Evolutionary conservation across 2,797 vertebrate species (phyloP).

Genomic region (Gymnoscopelus microlampas): DNA sequence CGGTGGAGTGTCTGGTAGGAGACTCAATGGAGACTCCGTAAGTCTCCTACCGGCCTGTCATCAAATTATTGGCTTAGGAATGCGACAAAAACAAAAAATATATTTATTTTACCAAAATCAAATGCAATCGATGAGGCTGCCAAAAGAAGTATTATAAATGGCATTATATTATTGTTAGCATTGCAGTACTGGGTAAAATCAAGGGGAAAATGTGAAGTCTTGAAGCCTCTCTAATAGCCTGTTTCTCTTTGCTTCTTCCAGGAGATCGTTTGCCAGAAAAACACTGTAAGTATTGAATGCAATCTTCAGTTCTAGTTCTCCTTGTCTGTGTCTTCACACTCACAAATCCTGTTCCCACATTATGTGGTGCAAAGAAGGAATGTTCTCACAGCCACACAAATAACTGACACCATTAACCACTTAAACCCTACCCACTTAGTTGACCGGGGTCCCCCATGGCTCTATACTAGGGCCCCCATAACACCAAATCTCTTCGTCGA

Average conservation of each 20-base stretch:
- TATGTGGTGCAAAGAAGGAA: constrained; percentile 44
- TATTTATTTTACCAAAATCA: too few species aligned
- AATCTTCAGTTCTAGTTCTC: background rate
- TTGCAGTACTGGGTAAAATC: constrained; percentile 1
- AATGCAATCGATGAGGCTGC: background rate
- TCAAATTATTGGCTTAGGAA: too few species aligned
- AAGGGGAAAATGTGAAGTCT: constrained; percentile 18
- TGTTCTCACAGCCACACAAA: too few species aligned
- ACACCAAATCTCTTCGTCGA: too few species aligned
- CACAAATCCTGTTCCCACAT: constrained; percentile 51
- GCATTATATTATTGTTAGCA: background rate
- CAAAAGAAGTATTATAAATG: background rate
- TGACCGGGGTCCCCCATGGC: too few species aligned
- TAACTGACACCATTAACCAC: too few species aligned
- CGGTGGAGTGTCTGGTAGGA: too few species aligned
- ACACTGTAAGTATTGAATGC: constrained; percentile 91
- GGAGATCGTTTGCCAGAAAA: constrained; percentile 99
- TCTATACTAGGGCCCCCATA: too few species aligned
- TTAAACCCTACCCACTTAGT: too few species aligned
- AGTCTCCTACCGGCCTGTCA: too few species aligned
- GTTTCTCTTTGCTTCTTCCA: constrained; percentile 73
- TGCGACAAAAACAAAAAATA: too few species aligned
- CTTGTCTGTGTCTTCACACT: constrained; percentile 48
- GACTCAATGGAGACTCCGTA: too few species aligned
- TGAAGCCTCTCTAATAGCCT: constrained; percentile 28